phyloP scores from a whole-genome alignment of 2,888 invertebrate species.

The Tachina fera region DNA sequence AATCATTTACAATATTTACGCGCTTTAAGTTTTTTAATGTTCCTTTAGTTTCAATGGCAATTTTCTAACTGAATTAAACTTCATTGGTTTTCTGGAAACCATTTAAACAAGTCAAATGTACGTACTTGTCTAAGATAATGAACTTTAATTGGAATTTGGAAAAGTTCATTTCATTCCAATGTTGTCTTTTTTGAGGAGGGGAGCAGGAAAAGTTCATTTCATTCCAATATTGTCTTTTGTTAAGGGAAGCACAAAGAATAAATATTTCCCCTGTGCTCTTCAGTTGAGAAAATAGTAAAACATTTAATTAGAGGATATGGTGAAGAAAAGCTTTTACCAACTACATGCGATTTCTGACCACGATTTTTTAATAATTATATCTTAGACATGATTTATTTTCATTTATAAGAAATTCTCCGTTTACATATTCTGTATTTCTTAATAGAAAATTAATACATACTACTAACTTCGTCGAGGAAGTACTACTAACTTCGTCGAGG shows the following conservation, averaged over 20 bases:
- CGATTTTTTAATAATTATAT: background rate
- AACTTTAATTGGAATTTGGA: slow-evolving; percentile 34
- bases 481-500: too few species aligned
- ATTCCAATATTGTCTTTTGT: background rate
- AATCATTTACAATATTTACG: slow-evolving; percentile 48
- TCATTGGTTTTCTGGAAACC: slow-evolving; percentile 71
- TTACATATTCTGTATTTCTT: too few species aligned
- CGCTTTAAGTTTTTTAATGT: slow-evolving; percentile 77
- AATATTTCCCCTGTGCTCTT: background rate
- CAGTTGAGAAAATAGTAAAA: background rate
- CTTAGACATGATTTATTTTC: too few species aligned
- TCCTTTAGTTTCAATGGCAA: slow-evolving; percentile 78
- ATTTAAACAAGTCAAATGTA: slow-evolving; percentile 31
- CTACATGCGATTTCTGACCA: background rate
- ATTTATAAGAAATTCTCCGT: too few species aligned
- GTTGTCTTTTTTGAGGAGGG: background rate
- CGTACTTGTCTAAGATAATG: slow-evolving; percentile 31
- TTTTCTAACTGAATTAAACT: slow-evolving; percentile 81
- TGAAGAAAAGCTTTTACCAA: slow-evolving; percentile 32
- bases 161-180: slow-evolving; percentile 34
- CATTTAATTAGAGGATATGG: background rate
- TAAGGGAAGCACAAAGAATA: background rate
- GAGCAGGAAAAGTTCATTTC: background rate
- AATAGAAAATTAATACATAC: too few species aligned
- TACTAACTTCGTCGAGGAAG: too few species aligned